These are phyloP conservation scores for Caenorhabditis briggsae DNA, from an alignment of 1,140 invertebrate species.

Conservation along the genomic window DNA sequence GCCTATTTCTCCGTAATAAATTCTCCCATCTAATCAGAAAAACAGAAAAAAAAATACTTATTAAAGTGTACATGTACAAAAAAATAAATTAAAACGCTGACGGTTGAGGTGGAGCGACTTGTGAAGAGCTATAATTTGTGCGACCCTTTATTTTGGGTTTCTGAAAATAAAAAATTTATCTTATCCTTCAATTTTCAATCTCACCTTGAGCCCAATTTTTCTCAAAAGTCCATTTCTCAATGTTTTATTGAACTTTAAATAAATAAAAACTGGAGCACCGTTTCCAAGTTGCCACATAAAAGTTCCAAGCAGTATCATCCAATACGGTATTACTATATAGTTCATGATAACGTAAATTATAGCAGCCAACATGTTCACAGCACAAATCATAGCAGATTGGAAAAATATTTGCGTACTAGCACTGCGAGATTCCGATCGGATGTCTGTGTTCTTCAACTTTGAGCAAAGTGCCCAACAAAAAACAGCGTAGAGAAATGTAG, in stretches of 20 bases:
- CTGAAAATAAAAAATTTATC: background rate
- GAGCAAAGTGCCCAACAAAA: slow-evolving; percentile 1
- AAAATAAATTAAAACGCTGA: background rate
- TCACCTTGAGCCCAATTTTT: background rate
- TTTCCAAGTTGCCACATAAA: slow-evolving; percentile 1
- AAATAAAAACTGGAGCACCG: background rate
- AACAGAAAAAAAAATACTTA: background rate
- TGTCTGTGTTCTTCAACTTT: background rate
- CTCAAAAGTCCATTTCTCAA: background rate
- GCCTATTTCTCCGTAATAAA: background rate
- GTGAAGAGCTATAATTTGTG: too few species aligned
- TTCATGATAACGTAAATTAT: slow-evolving; percentile 26
- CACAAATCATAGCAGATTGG: slow-evolving; percentile 27
- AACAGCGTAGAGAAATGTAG: background rate
- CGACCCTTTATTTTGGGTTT: background rate
- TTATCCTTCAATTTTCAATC: background rate
- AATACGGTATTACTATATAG: background rate
- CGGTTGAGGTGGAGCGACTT: too few species aligned
- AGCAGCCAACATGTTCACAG: background rate
- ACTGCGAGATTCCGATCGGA: background rate
- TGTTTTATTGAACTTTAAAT: background rate
- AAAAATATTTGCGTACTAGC: background rate
- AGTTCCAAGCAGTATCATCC: background rate
- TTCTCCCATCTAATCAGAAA: background rate
- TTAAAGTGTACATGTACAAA: too few species aligned